Conservation (phyloP, 2,888 invertebrate species). For the Yponomeuta malinellus region DNA sequence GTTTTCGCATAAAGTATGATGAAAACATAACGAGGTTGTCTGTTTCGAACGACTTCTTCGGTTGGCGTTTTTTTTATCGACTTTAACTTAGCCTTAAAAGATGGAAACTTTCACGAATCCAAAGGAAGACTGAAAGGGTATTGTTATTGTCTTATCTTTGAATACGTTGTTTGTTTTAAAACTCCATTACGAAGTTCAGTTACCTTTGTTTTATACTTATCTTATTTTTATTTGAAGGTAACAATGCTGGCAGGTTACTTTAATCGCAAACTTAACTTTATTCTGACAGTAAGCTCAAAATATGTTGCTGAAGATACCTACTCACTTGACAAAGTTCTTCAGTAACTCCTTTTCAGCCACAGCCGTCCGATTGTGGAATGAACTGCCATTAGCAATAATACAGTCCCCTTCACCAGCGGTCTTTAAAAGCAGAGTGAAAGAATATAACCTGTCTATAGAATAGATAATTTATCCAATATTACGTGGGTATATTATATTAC, state of each 20-base stretch:
- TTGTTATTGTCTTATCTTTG: background rate
- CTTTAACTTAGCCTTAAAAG: background rate
- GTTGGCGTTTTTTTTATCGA: conserved; percentile 11
- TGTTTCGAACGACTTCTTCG: conserved; percentile 7
- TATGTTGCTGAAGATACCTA: no score
- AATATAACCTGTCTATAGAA: no score
- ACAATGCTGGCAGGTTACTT: background rate
- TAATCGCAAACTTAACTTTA: no score
- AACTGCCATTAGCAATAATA: no score
- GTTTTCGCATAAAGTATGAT: conserved; percentile 13
- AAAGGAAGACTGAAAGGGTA: background rate
- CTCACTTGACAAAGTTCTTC: no score
- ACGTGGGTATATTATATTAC: no score
- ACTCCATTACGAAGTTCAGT: background rate
- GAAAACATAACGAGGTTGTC: conserved; percentile 12
- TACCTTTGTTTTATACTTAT: background rate
- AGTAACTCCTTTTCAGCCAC: no score
- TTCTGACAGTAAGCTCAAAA: background rate
- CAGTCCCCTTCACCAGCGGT: no score
- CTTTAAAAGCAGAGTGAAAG: no score
- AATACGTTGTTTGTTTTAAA: background rate
- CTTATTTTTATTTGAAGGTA: background rate
- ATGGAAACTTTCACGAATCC: conserved; percentile 4
- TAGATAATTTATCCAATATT: no score
- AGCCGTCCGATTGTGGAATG: no score